Percentiles rank a stretch among this genome's conserved stretches.
These are phyloP conservation scores for Anarrhichthys ocellatus DNA, from an alignment of 2,113 vertebrate genomes.

Conservation along the genomic window DNA sequence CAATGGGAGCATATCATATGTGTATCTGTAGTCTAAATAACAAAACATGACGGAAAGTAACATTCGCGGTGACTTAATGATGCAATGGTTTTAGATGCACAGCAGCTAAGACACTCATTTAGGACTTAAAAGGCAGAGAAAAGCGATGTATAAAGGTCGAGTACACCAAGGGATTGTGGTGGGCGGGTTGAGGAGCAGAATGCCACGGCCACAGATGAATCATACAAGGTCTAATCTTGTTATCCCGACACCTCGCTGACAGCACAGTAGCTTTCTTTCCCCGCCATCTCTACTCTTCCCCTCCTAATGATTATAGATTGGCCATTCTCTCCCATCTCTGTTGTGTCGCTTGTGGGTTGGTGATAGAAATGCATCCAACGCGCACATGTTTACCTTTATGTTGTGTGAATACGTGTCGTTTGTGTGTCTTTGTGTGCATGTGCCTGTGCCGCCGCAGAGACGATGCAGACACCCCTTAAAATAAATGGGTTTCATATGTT, in stretches of 20 bases:
- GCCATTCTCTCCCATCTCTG: constrained; percentile 60
- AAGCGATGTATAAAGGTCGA: constrained; percentile 31
- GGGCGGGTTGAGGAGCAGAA: constrained; percentile 56
- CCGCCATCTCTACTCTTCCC: constrained; percentile 67
- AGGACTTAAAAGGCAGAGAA: constrained; percentile 21
- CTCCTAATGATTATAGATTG: constrained; percentile 84
- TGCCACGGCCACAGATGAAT: constrained; percentile 76
- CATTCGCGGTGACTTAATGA: background rate
- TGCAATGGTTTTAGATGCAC: background rate
- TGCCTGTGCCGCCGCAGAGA: constrained; percentile 11
- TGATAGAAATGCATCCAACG: constrained; percentile 63
- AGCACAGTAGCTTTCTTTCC: constrained; percentile 68
- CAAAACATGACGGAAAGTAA: background rate
- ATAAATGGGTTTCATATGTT: constrained; percentile 82
- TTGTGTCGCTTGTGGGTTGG: constrained; percentile 59
- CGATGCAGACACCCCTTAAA: constrained; percentile 63
- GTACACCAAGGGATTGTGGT: constrained; percentile 38
- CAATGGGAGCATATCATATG: background rate
- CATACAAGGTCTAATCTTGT: constrained; percentile 82
- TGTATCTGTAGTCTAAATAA: background rate
- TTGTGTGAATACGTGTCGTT: constrained; percentile 26
- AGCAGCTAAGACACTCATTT: constrained; percentile 16
- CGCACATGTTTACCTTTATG: constrained; percentile 46
- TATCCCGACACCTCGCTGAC: constrained; percentile 78
- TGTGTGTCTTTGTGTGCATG: constrained; percentile 25